These are phyloP conservation scores for Stenotaenia linearis DNA, from an alignment of 2,888 invertebrate genomes.

Conservation along the genomic window DNA sequence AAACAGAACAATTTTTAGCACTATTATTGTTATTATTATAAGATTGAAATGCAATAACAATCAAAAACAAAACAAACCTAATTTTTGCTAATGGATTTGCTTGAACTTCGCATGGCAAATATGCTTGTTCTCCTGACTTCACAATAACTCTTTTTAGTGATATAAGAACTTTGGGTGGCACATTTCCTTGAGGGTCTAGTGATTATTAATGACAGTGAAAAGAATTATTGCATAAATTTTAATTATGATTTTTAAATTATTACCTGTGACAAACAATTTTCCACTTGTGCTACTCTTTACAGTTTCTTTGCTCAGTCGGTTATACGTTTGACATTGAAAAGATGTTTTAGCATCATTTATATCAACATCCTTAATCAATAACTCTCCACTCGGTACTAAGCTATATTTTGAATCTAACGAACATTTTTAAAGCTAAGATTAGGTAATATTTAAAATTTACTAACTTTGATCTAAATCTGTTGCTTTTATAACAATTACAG, in stretches of 20 bases:
- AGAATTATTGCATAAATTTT: no score
- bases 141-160: background rate
- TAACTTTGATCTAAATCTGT: background rate
- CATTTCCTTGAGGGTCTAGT: conserved; percentile 16
- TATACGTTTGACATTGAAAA: conserved; percentile 27
- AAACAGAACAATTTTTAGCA: background rate
- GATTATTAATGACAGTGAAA: background rate
- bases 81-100: conserved; percentile 2
- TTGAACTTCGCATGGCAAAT: conserved; percentile 14
- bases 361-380: background rate
- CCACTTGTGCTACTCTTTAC: background rate
- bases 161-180: background rate
- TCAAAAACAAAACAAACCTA: background rate
- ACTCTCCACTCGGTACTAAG: conserved; percentile 10
- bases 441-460: background rate
- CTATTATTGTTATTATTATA: background rate
- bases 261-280: conserved; percentile 27
- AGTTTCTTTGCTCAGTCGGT: conserved; percentile 21
- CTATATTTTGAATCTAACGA: conserved; percentile 30
- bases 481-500: conserved; percentile 63
- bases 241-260: background rate
- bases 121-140: background rate
- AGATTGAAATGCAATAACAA: background rate
- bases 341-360: background rate
- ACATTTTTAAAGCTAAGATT: background rate